Evolutionary conservation across 2,888 invertebrate genomes (phyloP).

Genomic region (Pseudeuparius sepicola): DNA sequence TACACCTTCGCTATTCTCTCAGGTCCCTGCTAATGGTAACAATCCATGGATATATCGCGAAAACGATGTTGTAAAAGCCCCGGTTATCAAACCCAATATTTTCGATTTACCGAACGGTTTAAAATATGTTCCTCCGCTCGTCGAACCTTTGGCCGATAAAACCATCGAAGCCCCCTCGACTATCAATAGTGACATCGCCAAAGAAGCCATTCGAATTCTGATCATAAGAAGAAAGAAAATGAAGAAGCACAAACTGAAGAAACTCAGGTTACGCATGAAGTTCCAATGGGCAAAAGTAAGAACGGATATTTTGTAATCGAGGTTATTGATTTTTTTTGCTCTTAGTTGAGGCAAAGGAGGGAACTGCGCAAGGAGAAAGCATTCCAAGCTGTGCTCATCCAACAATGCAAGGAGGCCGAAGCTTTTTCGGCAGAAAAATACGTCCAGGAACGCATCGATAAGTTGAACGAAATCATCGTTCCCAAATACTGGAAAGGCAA

Average conservation of each 20-base stretch:
- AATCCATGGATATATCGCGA: constrained; percentile 34
- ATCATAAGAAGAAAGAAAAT: constrained; percentile 74
- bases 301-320: constrained; percentile 2
- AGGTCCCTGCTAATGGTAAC: too few relatives aligned
- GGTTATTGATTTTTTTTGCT: constrained; percentile 20
- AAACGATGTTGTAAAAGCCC: constrained; percentile 29
- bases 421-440: constrained; percentile 66
- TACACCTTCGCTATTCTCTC: too few relatives aligned
- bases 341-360: constrained; percentile 54
- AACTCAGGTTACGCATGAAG: constrained; percentile 70
- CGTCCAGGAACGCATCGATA: constrained; percentile 51
- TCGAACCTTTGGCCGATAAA: constrained; percentile 22
- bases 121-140: constrained; percentile 24
- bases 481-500: constrained; percentile 44
- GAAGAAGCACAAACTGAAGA: constrained; percentile 76
- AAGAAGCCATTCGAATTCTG: constrained; percentile 62
- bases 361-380: constrained; percentile 65
- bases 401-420: constrained; percentile 61
- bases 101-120: constrained; percentile 31
- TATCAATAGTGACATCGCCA: constrained; percentile 42
- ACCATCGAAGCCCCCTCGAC: constrained; percentile 29
- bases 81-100: constrained; percentile 22
- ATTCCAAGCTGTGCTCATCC: constrained; percentile 61
- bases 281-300: constrained; percentile 61
- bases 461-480: constrained; percentile 35